Conservation (phyloP, 2,797 vertebrate species). For the Acipenser ruthenus region DNA sequence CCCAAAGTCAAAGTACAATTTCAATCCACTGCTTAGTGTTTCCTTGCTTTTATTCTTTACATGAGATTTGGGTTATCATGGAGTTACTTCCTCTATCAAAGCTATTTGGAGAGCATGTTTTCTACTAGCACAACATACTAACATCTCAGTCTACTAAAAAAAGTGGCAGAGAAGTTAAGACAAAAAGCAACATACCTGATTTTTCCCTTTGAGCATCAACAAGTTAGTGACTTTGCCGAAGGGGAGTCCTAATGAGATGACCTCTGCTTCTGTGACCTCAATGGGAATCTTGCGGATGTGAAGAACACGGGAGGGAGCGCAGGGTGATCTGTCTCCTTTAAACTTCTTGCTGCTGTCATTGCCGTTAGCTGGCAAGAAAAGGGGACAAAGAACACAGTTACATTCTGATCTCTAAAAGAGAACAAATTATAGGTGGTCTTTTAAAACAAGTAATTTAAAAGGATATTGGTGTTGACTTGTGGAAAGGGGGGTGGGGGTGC, state of each 20-base stretch:
- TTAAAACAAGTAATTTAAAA: no score
- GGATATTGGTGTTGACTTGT: no score
- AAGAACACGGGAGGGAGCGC: slow-evolving; percentile 73
- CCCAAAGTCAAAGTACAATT: no score
- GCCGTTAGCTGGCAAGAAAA: slow-evolving; percentile 59
- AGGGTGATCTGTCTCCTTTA: slow-evolving; percentile 56
- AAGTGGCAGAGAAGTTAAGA: background rate
- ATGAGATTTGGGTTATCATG: no score
- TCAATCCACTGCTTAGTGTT: no score
- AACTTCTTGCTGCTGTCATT: slow-evolving; percentile 59
- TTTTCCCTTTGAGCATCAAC: slow-evolving; percentile 74
- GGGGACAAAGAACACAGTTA: background rate
- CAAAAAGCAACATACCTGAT: slow-evolving; percentile 57
- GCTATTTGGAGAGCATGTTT: no score
- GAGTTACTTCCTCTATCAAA: no score
- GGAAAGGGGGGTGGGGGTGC: no score
- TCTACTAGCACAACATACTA: background rate
- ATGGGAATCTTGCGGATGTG: slow-evolving; percentile 76
- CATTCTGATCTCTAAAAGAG: no score
- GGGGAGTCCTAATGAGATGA: slow-evolving; percentile 75
- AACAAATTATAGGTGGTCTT: no score
- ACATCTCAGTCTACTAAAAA: background rate
- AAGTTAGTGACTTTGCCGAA: slow-evolving; percentile 84
- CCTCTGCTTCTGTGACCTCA: slow-evolving; percentile 70
- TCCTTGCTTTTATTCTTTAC: no score